A percentile compares a stretch with the other conserved stretches of the same genome.
phyloP scores from a whole-genome alignment of 1,140 invertebrate genomes.

The Protaetia brevitarsis region DNA sequence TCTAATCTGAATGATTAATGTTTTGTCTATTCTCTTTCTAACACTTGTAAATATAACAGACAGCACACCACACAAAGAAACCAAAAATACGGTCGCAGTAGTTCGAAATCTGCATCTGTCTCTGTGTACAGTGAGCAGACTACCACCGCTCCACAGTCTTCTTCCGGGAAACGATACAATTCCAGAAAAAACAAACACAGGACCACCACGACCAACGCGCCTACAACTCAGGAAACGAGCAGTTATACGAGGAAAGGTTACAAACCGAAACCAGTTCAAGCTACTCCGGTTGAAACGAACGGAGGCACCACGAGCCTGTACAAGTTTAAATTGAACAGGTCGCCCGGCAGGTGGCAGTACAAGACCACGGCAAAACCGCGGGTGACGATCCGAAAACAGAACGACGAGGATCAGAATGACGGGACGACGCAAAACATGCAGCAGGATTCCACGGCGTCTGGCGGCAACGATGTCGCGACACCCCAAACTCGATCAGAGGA shows the following conservation, averaged over 20 bases:
- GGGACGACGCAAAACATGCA: conserved; percentile 47
- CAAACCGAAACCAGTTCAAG: conserved; percentile 56
- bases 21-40: conserved; percentile 29
- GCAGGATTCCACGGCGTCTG: conserved; percentile 33
- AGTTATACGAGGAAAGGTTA: conserved; percentile 54
- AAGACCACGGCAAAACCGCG: conserved; percentile 83
- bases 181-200: conserved; percentile 36
- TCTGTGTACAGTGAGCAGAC: conserved; percentile 32
- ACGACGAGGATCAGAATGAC: conserved; percentile 57
- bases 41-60: conserved; percentile 50
- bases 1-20: neutral
- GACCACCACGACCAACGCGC: conserved; percentile 27
- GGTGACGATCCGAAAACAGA: conserved; percentile 72
- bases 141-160: conserved; percentile 54
- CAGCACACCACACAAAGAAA: conserved; percentile 44
- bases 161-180: conserved; percentile 46
- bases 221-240: conserved; percentile 47
- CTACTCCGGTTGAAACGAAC: conserved; percentile 53
- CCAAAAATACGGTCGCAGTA: conserved; percentile 44
- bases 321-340: conserved; percentile 76
- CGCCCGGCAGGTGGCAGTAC: conserved; percentile 81
- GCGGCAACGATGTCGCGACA: conserved; percentile 41
- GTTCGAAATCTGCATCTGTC: conserved; percentile 47
- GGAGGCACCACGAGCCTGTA: conserved; percentile 58
- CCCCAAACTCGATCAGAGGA: conserved; percentile 51